Evolutionary conservation across 1,140 invertebrate genomes (phyloP), one percentile per base, ranked within the genome.

Genomic region (Bombus balteatus): DNA sequence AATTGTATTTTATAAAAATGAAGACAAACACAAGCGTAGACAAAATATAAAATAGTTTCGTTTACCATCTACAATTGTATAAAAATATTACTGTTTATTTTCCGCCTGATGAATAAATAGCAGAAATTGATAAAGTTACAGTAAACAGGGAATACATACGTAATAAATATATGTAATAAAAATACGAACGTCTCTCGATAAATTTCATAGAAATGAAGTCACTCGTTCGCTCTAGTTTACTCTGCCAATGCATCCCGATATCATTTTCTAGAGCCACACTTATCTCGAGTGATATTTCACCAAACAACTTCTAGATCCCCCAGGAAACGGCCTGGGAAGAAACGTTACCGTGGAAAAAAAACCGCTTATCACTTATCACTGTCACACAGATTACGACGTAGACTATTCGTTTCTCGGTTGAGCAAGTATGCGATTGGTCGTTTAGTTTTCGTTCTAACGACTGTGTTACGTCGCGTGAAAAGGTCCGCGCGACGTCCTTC

Each of bases 241-340:
- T 72, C 53, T n/a, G 13, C 37, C 39, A 62, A 15, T 13, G 39
- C 13, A 22, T 43, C 12, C 12, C 28, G 73, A 57, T 71, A 41
- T 34, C 37, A 32, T 71, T 78, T 78, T 43, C 82, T 71, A 71
- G 65, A 57, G 62, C 3, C 76, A 13, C 32, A 39, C 39, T 84
- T 84, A 84, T 84, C 76, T 72, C n/a, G 53, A 62, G 76, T 34
- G 66, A 79, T 79, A 79, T 84, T 84, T 84, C 53, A 22, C 53
- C 59, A 72, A 65, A 22, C 57, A 75, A 62, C 76, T 53, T 72
- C 53, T 84, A 80, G 76, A 84, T 84, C 76, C 83, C 83, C n/a
- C 76, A 62, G 76, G 83, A 84, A 84, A 84, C 39, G 76, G 68
- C 47, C 53, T 72, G 32, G 66, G 53, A 72, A 84, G 68, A 41